These are phyloP conservation scores for Epizoanthus stellaris DNA, from an alignment of 92 coral and sea anemone genomes.

Conservation along the genomic window DNA sequence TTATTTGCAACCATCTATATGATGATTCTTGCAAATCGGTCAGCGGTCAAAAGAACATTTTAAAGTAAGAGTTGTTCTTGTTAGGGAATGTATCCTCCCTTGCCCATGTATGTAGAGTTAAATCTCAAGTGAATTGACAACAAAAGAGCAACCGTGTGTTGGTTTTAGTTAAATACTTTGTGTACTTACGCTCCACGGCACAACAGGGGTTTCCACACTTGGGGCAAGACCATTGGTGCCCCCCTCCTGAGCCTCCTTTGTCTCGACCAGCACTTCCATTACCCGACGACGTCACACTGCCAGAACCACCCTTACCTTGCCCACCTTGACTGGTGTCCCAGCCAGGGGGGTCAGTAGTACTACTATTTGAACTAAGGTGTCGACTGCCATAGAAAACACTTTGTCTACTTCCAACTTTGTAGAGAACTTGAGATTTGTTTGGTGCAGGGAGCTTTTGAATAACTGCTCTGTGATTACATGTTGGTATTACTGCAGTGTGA, in stretches of 20 bases:
- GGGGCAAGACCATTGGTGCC: conserved; percentile 91
- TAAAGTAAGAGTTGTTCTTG: no score
- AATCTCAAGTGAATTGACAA: no score
- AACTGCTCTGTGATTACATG: not conserved
- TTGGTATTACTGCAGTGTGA: conserved; percentile 13
- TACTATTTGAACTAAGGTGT: conserved; percentile 31
- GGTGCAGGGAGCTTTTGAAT: not conserved
- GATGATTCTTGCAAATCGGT: no score
- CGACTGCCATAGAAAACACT: conserved; percentile 2
- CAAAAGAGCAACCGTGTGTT: no score
- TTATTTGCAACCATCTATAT: no score
- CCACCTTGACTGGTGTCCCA: conserved; percentile 45
- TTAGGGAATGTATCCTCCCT: no score
- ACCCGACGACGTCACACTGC: conserved; percentile 49
- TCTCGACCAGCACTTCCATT: conserved; percentile 62
- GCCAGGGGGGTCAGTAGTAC: conserved; percentile 59
- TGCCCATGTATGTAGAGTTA: no score
- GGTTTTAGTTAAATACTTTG: not conserved
- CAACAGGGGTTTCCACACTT: conserved; percentile 99
- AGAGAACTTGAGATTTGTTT: not conserved
- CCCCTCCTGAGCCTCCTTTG: conserved; percentile 75
- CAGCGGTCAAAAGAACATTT: no score
- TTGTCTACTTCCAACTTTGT: not conserved
- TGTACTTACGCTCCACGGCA: conserved; percentile 83
- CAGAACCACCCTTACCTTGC: conserved; percentile 22